Conservation (phyloP, 2,113 vertebrate species). For the Nannobrachium achirus region DNA sequence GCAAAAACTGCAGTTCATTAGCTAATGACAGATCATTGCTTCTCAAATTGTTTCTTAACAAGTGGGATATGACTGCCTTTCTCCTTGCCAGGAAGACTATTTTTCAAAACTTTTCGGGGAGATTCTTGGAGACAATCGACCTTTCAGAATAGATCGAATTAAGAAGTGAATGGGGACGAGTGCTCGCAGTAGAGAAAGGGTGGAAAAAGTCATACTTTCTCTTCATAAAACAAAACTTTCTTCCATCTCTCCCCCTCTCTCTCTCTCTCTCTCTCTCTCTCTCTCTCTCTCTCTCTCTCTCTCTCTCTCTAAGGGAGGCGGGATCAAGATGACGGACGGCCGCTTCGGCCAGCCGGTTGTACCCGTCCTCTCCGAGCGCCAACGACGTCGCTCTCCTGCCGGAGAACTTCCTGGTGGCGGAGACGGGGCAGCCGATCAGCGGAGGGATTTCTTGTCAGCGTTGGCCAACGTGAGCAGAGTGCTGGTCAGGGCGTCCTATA, state of each 20-base stretch:
- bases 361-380: slow-evolving; percentile 60
- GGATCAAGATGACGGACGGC: slow-evolving; percentile 61
- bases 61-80: slow-evolving; percentile 2
- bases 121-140: neutral
- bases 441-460: slow-evolving; percentile 68
- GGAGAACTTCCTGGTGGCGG: slow-evolving; percentile 62
- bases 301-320: slow-evolving; percentile 52
- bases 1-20: slow-evolving; percentile 54
- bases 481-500: slow-evolving; percentile 71
- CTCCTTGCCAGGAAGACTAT: neutral
- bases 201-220: too few relatives aligned
- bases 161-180: neutral
- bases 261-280: neutral
- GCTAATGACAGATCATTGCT: slow-evolving; percentile 61
- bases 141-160: neutral
- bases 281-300: neutral
- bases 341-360: slow-evolving; percentile 63
- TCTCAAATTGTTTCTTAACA: neutral
- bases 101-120: neutral
- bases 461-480: slow-evolving; percentile 58
- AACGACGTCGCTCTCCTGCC: slow-evolving; percentile 60
- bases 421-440: slow-evolving; percentile 42
- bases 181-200: too few relatives aligned
- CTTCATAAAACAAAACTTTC: neutral
- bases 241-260: neutral